Evolutionary conservation across 2,888 invertebrate species (phyloP).

Genomic region (Synanthedon tipuliformis): DNA sequence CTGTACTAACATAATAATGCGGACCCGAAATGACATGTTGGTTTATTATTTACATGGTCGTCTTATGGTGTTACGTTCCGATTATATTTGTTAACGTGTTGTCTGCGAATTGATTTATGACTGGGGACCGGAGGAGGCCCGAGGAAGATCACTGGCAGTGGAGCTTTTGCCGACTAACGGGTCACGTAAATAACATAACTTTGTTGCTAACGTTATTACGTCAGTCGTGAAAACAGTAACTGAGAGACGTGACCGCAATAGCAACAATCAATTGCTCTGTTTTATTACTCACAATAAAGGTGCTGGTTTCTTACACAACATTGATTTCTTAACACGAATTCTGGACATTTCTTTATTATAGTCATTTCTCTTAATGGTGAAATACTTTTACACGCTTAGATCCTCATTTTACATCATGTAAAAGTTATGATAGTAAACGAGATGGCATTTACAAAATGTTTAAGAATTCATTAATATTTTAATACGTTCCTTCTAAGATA

Average conservation of each 20-base stretch:
- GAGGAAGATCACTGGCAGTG: conserved; percentile 20
- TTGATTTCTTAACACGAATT: conserved; percentile 23
- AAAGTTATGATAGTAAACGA: too few species aligned
- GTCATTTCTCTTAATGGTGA: too few species aligned
- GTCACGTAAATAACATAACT: conserved; percentile 64
- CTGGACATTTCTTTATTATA: too few species aligned
- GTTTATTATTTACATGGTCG: background rate
- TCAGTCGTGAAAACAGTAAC: conserved; percentile 68
- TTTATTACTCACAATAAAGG: conserved; percentile 43
- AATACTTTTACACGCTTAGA: too few species aligned
- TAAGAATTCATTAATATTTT: too few species aligned
- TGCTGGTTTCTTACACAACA: conserved; percentile 23
- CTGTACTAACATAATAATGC: background rate
- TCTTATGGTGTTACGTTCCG: background rate
- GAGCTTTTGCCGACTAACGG: conserved; percentile 36
- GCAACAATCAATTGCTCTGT: conserved; percentile 63
- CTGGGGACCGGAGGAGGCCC: conserved; percentile 14
- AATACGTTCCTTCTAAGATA: too few species aligned
- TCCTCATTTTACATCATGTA: too few species aligned
- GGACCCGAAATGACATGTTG: background rate
- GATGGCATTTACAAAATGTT: too few species aligned
- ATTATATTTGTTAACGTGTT: too few species aligned
- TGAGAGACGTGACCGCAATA: conserved; percentile 65
- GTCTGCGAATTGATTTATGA: conserved; percentile 7
- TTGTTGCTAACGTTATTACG: conserved; percentile 65